These are phyloP conservation scores for Nymphalis polychloros DNA, from an alignment of 2,888 invertebrate genomes.

Conservation along the genomic window DNA sequence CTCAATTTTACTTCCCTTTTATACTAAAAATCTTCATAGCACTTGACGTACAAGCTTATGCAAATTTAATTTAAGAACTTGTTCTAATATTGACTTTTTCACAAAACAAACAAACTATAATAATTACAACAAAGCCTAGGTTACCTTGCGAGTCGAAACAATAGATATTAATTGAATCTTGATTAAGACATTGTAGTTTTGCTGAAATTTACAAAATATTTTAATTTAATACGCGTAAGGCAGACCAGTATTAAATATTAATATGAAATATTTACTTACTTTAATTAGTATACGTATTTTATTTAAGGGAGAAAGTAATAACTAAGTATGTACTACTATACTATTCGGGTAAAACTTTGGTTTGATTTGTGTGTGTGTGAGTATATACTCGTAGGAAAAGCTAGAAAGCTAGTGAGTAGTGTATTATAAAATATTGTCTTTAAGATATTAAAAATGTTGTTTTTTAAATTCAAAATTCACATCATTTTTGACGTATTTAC, in stretches of 20 bases:
- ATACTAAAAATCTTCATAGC: conserved; percentile 52
- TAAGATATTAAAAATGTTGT: no score
- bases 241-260: background rate
- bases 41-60: conserved; percentile 31
- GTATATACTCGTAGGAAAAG: no score
- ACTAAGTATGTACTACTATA: no score
- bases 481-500: no score
- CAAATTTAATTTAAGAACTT: conserved; percentile 39
- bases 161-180: conserved; percentile 55
- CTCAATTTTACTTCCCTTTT: conserved; percentile 51
- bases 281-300: no score
- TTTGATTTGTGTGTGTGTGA: no score
- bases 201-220: conserved; percentile 20
- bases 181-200: conserved; percentile 52
- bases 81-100: conserved; percentile 56
- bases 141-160: conserved; percentile 55
- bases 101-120: conserved; percentile 47
- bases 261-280: background rate
- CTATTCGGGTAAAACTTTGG: no score
- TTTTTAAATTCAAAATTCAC: no score
- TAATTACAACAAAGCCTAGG: conserved; percentile 51
- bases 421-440: no score
- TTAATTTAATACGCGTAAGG: background rate
- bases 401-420: no score
- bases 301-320: no score